These are phyloP conservation scores for Falco concolor DNA, from an alignment of 2,797 vertebrate genomes.

Conservation along the genomic window DNA sequence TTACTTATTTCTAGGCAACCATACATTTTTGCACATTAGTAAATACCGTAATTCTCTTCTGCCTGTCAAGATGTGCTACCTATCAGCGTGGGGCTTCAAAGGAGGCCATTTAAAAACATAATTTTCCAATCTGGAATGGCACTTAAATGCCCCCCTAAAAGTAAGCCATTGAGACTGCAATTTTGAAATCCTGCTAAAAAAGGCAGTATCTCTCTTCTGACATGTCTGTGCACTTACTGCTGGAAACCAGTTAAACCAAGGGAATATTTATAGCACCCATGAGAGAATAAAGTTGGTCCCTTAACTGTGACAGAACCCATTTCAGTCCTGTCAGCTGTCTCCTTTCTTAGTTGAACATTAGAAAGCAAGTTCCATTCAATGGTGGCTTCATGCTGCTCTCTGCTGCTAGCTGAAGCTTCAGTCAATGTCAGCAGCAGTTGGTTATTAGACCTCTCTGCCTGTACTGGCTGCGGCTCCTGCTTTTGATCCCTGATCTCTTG, in stretches of 20 bases:
- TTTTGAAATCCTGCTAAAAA: slow-evolving; percentile 12
- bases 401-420: not conserved
- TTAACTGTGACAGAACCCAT: not conserved
- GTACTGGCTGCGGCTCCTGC: not conserved
- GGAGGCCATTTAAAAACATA: not conserved
- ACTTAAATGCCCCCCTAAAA: not conserved
- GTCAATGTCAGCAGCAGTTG: not conserved
- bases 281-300: slow-evolving; percentile 20
- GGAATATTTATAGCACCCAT: slow-evolving; percentile 42
- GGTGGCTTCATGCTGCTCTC: slow-evolving; percentile 15
- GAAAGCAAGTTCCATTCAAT: not conserved
- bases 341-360: not conserved
- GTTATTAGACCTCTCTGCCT: not conserved
- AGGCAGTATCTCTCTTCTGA: not conserved
- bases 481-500: not conserved
- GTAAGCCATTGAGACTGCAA: not conserved
- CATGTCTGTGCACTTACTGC: not conserved
- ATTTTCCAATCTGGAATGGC: not conserved
- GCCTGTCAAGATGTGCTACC: not conserved
- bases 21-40: not conserved
- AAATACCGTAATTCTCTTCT: not conserved
- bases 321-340: slow-evolving; percentile 1
- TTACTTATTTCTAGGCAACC: not conserved
- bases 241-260: slow-evolving; percentile 24
- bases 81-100: not conserved